Evolutionary conservation across 2,888 invertebrate species (phyloP).

Genomic region (Acholoe squamosa): DNA sequence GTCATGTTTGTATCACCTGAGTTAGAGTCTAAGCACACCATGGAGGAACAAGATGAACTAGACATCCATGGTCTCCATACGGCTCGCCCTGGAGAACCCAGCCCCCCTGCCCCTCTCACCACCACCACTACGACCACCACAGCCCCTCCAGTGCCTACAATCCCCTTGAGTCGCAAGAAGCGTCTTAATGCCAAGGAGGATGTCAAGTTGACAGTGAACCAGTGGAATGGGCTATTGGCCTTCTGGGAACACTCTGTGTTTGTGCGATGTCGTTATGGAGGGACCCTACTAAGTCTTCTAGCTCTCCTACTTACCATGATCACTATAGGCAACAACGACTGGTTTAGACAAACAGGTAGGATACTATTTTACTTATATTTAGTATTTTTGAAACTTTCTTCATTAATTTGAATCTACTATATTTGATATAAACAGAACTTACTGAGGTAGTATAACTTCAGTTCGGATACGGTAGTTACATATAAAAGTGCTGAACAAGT

Average conservation of each 20-base stretch:
- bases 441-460: no score
- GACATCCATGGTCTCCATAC: not conserved
- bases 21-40: slow-evolving; percentile 61
- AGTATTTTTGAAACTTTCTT: not conserved
- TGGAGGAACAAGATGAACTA: slow-evolving; percentile 49
- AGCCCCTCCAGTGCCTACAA: not conserved
- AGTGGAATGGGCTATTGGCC: slow-evolving; percentile 78
- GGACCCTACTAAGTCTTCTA: slow-evolving; percentile 76
- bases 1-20: slow-evolving; percentile 71
- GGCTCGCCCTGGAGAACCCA: not conserved
- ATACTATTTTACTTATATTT: not conserved
- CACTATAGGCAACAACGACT: slow-evolving; percentile 61
- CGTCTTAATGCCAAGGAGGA: slow-evolving; percentile 60
- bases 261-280: slow-evolving; percentile 76
- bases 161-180: slow-evolving; percentile 33
- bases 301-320: slow-evolving; percentile 68
- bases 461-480: no score
- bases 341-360: slow-evolving; percentile 62
- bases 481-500: no score
- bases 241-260: slow-evolving; percentile 82
- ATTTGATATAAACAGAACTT: no score
- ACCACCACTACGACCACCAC: not conserved
- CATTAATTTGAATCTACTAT: no score
- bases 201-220: slow-evolving; percentile 74
- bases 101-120: not conserved